Base-by-base conservation (phyloP, 2,797 vertebrate genomes). In the Tangara arthus region DNA sequence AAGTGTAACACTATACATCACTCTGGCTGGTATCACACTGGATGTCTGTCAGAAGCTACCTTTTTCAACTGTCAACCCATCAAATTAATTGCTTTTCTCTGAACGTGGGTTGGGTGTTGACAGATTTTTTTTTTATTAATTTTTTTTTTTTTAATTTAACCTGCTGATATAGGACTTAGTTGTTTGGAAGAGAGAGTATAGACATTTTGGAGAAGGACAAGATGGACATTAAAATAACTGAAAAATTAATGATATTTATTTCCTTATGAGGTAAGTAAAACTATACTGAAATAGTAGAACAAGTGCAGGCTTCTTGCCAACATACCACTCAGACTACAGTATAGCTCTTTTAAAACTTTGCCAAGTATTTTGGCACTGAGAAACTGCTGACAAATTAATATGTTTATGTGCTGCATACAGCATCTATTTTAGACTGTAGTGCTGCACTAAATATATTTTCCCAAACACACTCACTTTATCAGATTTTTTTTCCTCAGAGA, bases 361-460 rank as follows among this genome's bases (percentile, higher is more conserved):
- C 82, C 82, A 95, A 93, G 56, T 73, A 85, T 93, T 96, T 83
- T 92, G 89, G 89, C 82, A 90, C 52, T 55, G 77, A 92, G 65
- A 94, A 97, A 95, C 87, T 94, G 92, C 94, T 96, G 90, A 97
- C 91, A 94, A 96, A 96, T 96, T 96, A 96, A 93, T 97, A 95
- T 90, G 70, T 89, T 93, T 95, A 95, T 94, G 73, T 89, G 77
- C 90, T 69, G 53, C 63, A 90, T 65, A 80, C 27, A 89, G 30
- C 73, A 80, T 92, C 71, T 90, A 69, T 81, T 95, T 90, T 89
- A 78, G 50, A 76, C 57, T 59, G 11, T 47, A 71, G 44, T 71
- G 35, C 76, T 6, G 4, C 75, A 92, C 61, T 95, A 94, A 91
- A 84, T 39, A 19, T 92, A 94, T 95, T 95, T 96, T 91, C 65